Conservation (phyloP, 2,113 vertebrate genomes). For the Megaptera novaeangliae region DNA sequence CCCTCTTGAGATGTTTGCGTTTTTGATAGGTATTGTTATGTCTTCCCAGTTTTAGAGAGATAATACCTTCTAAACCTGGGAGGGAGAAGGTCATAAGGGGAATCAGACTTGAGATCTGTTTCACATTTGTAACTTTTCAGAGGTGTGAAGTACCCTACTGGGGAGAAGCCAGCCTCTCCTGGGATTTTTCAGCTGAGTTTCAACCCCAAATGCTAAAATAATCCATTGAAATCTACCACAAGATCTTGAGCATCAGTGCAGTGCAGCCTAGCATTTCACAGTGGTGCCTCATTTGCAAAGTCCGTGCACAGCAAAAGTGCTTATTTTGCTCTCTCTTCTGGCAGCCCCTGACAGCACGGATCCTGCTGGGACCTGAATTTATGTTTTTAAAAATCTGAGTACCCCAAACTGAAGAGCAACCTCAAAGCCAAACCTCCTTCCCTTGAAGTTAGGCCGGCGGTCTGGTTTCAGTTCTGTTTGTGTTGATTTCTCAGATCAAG, state of each 20-base stretch:
- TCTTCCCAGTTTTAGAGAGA: not conserved
- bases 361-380: conserved; percentile 37
- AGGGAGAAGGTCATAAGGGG: not conserved
- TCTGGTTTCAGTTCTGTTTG: not conserved
- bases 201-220: not conserved
- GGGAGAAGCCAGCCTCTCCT: not conserved
- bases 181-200: not conserved
- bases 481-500: conserved; percentile 23
- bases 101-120: not conserved
- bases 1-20: not conserved
- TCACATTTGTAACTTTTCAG: conserved; percentile 31
- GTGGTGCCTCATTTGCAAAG: not conserved
- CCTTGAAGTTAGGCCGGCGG: conserved; percentile 26
- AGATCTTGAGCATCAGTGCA: not conserved
- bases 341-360: not conserved
- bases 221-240: not conserved
- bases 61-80: not conserved
- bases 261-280: not conserved
- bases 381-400: conserved; percentile 21
- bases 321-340: not conserved
- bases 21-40: not conserved
- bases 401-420: conserved; percentile 31
- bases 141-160: not conserved
- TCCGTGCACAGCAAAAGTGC: not conserved
- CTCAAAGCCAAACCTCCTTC: conserved; percentile 18